phyloP scores from a whole-genome alignment of 2,797 vertebrate species.

The Pangasius larnaudii region DNA sequence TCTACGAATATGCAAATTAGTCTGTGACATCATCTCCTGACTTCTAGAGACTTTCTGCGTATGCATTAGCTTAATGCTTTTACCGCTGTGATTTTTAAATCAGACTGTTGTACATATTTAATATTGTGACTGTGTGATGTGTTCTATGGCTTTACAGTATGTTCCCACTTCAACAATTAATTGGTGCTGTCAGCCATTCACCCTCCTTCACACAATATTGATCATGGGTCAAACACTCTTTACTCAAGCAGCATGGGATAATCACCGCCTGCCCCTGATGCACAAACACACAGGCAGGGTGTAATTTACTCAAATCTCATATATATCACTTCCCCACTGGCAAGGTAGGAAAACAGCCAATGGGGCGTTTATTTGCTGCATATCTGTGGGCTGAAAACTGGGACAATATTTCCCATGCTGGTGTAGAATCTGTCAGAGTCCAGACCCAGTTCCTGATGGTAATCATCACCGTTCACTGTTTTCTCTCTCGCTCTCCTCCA shows the following conservation, averaged over 20 bases:
- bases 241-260: constrained; percentile 6
- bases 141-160: not conserved
- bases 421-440: constrained; percentile 36
- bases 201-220: not conserved
- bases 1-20: not conserved
- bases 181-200: not conserved
- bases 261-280: not conserved
- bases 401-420: constrained; percentile 58
- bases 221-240: constrained; percentile 26
- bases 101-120: not conserved
- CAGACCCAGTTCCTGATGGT: constrained; percentile 40
- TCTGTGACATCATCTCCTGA: not conserved
- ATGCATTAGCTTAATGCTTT: not conserved
- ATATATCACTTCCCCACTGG: constrained; percentile 13
- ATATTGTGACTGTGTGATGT: not conserved
- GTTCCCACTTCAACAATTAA: constrained; percentile 5
- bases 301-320: constrained; percentile 42
- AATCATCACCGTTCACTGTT: constrained; percentile 33
- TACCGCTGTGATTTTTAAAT: not conserved
- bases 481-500: not conserved
- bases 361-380: constrained; percentile 28
- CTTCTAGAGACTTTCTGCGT: not conserved
- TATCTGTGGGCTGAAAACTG: constrained; percentile 44
- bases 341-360: not conserved
- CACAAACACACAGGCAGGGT: constrained; percentile 22